Evolutionary conservation across 2,797 vertebrate genomes (phyloP).

Genomic region (Cichlasoma orientale): DNA sequence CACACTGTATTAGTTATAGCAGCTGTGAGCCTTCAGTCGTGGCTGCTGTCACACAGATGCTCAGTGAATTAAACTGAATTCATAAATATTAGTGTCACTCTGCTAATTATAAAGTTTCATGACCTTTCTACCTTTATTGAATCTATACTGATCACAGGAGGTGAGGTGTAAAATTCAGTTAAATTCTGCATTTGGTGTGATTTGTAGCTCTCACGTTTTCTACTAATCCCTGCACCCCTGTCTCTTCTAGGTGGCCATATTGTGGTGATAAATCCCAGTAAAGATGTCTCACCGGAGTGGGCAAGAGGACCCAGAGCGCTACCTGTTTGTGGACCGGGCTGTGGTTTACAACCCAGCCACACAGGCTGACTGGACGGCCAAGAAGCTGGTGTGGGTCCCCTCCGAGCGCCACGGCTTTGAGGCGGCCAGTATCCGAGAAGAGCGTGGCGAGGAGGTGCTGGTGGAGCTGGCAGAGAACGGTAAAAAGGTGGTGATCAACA

Average conservation of each 20-base stretch:
- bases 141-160: background rate
- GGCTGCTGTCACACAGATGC: background rate
- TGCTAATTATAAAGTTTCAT: no score
- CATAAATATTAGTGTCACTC: background rate
- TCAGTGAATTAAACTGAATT: background rate
- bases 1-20: background rate
- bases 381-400: slow-evolving; percentile 95
- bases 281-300: slow-evolving; percentile 91
- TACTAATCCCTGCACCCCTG: background rate
- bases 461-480: slow-evolving; percentile 94
- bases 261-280: slow-evolving; percentile 58
- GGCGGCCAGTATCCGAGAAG: slow-evolving; percentile 91
- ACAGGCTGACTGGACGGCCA: slow-evolving; percentile 97
- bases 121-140: no score
- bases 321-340: slow-evolving; percentile 96
- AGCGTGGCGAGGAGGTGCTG: slow-evolving; percentile 91
- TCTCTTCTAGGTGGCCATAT: slow-evolving; percentile 60
- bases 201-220: background rate
- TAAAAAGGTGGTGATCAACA: slow-evolving; percentile 93
- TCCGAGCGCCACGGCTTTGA: slow-evolving; percentile 96
- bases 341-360: slow-evolving; percentile 97
- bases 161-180: background rate
- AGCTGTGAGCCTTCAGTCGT: background rate
- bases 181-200: background rate
- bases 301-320: slow-evolving; percentile 94